Evolutionary conservation across 2,888 invertebrate species (phyloP).

Genomic region (Orthosia cruda): DNA sequence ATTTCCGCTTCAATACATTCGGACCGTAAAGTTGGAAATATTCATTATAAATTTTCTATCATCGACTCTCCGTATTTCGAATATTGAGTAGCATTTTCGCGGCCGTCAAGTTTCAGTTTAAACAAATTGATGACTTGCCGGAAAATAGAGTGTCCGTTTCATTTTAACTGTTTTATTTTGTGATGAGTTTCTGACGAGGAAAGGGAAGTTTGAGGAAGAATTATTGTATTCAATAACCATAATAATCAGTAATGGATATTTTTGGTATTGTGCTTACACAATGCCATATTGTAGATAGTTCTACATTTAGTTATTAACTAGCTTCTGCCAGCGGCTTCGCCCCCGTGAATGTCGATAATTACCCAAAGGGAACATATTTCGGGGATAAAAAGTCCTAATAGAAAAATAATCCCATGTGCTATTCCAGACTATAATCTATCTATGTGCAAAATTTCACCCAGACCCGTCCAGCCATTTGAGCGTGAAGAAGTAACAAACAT

Average conservation of each 20-base stretch:
- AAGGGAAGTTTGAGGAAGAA: conserved; percentile 18
- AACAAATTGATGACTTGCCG: conserved; percentile 49
- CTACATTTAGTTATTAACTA: neutral
- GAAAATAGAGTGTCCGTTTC: conserved; percentile 43
- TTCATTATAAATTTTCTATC: conserved; percentile 69
- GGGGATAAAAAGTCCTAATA: too few relatives aligned
- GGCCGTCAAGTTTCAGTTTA: conserved; percentile 48
- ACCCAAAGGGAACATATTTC: too few relatives aligned
- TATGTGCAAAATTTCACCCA: too few relatives aligned
- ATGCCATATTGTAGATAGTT: neutral
- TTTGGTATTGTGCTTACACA: neutral
- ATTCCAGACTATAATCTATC: too few relatives aligned
- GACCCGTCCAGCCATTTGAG: too few relatives aligned
- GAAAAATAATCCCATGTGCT: too few relatives aligned
- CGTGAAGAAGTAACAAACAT: too few relatives aligned
- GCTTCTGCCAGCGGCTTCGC: too few relatives aligned
- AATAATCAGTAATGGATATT: conserved; percentile 6
- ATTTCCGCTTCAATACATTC: conserved; percentile 71
- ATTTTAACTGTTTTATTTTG: conserved; percentile 45
- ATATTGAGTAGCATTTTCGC: conserved; percentile 55
- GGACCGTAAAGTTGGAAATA: conserved; percentile 71
- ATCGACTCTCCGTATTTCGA: conserved; percentile 60
- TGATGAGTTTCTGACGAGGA: conserved; percentile 23
- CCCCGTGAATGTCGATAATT: too few relatives aligned
- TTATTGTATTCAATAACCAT: conserved; percentile 20